phyloP scores from a whole-genome alignment of 2,888 invertebrate genomes.

The Apoderus coryli region DNA sequence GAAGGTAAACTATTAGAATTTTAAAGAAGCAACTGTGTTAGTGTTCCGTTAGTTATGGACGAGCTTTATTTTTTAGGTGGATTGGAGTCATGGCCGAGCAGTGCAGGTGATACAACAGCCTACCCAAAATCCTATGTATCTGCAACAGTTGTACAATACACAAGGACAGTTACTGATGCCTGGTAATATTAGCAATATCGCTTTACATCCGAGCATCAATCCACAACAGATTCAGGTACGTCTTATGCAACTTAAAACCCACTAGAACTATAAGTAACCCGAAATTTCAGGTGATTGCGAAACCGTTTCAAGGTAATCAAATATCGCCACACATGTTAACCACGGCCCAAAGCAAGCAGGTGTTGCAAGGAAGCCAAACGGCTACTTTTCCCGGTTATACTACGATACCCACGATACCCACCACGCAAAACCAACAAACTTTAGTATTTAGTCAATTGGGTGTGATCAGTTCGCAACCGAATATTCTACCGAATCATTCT shows the following conservation, averaged over 20 bases:
- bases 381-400: conserved; percentile 62
- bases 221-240: conserved; percentile 60
- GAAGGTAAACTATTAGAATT: too few species aligned
- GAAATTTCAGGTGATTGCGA: conserved; percentile 55
- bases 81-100: conserved; percentile 52
- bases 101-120: conserved; percentile 77
- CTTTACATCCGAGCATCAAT: conserved; percentile 61
- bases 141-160: conserved; percentile 68
- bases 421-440: conserved; percentile 67
- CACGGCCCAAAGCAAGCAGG: conserved; percentile 59
- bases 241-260: too few species aligned
- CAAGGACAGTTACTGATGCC: conserved; percentile 72
- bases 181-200: conserved; percentile 59
- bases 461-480: conserved; percentile 54
- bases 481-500: conserved; percentile 47
- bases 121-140: conserved; percentile 56
- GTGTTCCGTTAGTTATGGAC: too few species aligned
- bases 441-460: conserved; percentile 60
- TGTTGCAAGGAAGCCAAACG: conserved; percentile 48
- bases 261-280: too few species aligned
- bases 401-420: conserved; percentile 61
- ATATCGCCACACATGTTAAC: conserved; percentile 67
- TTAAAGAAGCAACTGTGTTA: too few species aligned
- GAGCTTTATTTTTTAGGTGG: conserved; percentile 28
- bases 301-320: conserved; percentile 70